Evolutionary conservation across 2,113 vertebrate species (phyloP).

Genomic region (Tachysurus fulvidraco): DNA sequence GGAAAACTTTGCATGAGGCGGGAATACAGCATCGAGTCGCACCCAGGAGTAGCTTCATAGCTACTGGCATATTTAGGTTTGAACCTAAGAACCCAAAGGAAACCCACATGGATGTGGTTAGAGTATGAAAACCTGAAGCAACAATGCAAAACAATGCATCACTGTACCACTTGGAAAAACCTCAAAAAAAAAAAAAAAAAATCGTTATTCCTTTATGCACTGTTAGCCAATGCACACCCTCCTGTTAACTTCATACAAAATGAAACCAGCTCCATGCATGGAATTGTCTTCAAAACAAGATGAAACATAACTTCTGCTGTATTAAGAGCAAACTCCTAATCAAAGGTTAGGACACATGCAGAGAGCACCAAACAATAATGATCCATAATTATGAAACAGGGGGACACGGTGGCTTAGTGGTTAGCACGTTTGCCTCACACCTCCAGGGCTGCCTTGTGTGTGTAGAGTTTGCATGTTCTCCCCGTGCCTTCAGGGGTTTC

Average conservation of each 20-base stretch:
- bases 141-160: not conserved
- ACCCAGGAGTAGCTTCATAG: not conserved
- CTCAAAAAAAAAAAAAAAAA: not conserved
- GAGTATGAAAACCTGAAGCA: not conserved
- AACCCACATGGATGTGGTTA: not conserved
- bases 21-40: not conserved
- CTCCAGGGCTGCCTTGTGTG: too few species aligned
- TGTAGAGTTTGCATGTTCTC: too few species aligned
- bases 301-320: too few species aligned
- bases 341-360: not conserved
- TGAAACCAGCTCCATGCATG: not conserved
- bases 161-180: not conserved
- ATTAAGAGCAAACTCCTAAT: too few species aligned
- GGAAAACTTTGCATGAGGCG: not conserved
- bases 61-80: not conserved
- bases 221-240: too few species aligned
- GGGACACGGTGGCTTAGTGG: too few species aligned
- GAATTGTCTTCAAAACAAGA: not conserved
- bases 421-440: not conserved
- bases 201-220: too few species aligned
- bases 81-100: not conserved
- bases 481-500: too few species aligned
- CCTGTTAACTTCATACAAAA: not conserved
- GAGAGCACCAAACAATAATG: too few species aligned
- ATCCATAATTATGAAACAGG: too few species aligned